Base-by-base conservation (phyloP, 2,113 vertebrate species). In the Xenopus laevis region DNA sequence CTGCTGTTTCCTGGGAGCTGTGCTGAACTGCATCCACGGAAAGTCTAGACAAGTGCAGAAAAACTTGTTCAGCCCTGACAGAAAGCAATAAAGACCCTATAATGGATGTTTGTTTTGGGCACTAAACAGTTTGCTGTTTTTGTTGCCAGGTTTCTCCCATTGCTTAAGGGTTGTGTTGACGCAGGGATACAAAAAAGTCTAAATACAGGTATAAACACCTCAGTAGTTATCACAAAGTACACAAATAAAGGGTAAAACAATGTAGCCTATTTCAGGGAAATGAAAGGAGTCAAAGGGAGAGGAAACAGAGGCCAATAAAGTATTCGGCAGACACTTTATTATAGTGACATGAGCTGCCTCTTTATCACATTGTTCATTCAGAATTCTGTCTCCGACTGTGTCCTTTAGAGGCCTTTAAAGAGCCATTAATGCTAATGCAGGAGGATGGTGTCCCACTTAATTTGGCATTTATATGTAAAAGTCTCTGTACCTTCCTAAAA, bases 231-330 rank as follows among this genome's bases (percentile, higher is more conserved):
- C 21, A 40, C 23, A 53, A 72, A 20, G 27, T n/a, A 30, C 40
- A 63, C 46, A 47, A 17, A 45, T 45, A 71, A 71, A 71, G 27
- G 45, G 40, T 10, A 44, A 71, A 44, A 71, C 69, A 71, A 62
- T 71, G 58, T 20, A 47, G 57, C 30, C 23, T 60, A 44, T 60
- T 60, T 61, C 47, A 47, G 69, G 17, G 23, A 33, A 63, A n/a
- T 52, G 62, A 52, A 47, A 63, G 4, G 18, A 62, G 30, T 27
- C 45, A 71, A 62, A 47, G 27, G 17, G 12, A 53, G 10, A 72
- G 71, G 71, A 72, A 72, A 64, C 60, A 64, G 13, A 27, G 58
- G 27, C 59, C 71, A 64, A 72, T 72, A 72, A 63, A 72, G 52
- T 23, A 53, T 61, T 61, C 18, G 7, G 60, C 15, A 72, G 70